phyloP scores from a whole-genome alignment of 2,888 invertebrate species.

The Stenchaetothrips biformis region DNA sequence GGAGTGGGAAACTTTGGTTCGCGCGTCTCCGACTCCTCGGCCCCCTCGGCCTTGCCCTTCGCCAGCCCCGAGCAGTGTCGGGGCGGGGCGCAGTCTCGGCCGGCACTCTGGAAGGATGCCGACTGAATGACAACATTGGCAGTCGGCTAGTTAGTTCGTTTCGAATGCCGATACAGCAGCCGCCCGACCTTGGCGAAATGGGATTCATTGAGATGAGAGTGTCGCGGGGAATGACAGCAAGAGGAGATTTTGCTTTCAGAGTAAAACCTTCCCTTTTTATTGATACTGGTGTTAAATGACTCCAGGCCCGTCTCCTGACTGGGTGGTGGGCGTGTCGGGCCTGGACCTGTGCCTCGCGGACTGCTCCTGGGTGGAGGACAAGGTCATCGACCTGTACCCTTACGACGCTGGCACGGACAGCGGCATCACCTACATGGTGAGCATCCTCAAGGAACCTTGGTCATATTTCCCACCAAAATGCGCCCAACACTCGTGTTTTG shows the following conservation, averaged over 20 bases:
- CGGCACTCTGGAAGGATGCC: too few species aligned
- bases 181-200: not conserved
- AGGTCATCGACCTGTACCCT: constrained; percentile 80
- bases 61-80: too few species aligned
- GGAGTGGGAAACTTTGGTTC: not conserved
- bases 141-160: too few species aligned
- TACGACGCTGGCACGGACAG: constrained; percentile 95
- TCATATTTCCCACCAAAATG: not conserved
- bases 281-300: too few species aligned
- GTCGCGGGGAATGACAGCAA: not conserved
- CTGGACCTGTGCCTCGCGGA: constrained; percentile 82
- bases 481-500: not conserved
- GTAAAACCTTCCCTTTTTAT: too few species aligned
- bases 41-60: too few species aligned
- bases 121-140: too few species aligned
- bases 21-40: not conserved
- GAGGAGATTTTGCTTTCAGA: too few species aligned
- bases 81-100: too few species aligned
- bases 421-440: constrained; percentile 85
- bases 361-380: constrained; percentile 82
- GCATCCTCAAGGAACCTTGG: too few species aligned
- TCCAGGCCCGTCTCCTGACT: constrained; percentile 91
- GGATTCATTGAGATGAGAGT: not conserved
- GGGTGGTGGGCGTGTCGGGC: constrained; percentile 91
- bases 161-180: too few species aligned